phyloP scores from a whole-genome alignment of 1,140 invertebrate species.

The Drosophila novamexicana region DNA sequence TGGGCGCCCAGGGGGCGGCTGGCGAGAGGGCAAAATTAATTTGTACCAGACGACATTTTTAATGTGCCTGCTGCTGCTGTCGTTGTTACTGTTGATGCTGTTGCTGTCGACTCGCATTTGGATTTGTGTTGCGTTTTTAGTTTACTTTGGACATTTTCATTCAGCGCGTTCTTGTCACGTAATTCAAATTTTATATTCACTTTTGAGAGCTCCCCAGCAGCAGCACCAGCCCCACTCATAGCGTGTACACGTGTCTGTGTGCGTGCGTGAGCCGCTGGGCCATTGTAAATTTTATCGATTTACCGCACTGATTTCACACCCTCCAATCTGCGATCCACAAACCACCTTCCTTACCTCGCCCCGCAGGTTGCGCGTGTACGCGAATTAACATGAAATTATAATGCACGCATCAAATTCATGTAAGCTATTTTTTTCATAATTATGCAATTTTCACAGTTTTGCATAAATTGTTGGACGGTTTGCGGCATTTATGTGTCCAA shows the following conservation, averaged over 20 bases:
- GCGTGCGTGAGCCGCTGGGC: constrained; percentile 38
- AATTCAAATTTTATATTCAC: constrained; percentile 78
- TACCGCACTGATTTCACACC: constrained; percentile 35
- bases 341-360: constrained; percentile 1
- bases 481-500: constrained; percentile 44
- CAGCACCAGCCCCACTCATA: not conserved
- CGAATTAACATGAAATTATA: constrained; percentile 72
- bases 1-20: constrained; percentile 21
- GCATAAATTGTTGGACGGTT: constrained; percentile 50
- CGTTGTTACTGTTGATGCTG: not conserved
- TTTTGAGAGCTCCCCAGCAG: constrained; percentile 16
- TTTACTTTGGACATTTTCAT: constrained; percentile 46
- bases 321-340: constrained; percentile 12
- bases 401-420: constrained; percentile 55
- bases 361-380: constrained; percentile 26
- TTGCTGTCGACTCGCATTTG: constrained; percentile 32
- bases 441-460: constrained; percentile 68
- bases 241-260: constrained; percentile 37
- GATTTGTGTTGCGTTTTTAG: constrained; percentile 61
- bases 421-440: constrained; percentile 56
- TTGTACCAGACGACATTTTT: constrained; percentile 80
- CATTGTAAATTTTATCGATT: constrained; percentile 67
- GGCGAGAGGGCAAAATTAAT: constrained; percentile 66
- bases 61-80: constrained; percentile 60
- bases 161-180: constrained; percentile 67